A percentile compares a stretch with the other conserved stretches of the same genome.
Conservation (phyloP, 2,113 vertebrate genomes). For the Pantherophis guttatus region DNA sequence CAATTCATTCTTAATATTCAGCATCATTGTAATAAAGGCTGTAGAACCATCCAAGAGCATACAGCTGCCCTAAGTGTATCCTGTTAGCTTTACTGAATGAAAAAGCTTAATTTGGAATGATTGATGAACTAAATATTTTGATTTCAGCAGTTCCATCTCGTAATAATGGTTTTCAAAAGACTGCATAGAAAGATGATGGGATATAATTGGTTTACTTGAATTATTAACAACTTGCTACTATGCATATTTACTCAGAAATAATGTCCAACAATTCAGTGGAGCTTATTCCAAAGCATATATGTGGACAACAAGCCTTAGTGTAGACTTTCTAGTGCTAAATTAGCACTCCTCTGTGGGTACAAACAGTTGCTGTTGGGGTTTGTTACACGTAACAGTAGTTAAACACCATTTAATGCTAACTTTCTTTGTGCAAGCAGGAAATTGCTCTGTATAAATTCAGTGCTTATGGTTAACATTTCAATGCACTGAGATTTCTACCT, state of each 20-base stretch:
- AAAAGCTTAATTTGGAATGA: fast-evolving
- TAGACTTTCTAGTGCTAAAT: not conserved
- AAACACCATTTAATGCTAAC: not conserved
- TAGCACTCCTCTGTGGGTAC: fast-evolving
- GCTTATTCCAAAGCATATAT: not conserved
- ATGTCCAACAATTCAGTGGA: not conserved
- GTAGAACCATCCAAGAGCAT: not conserved
- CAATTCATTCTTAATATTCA: not conserved
- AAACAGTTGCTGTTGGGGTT: fast-evolving
- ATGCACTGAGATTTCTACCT: conserved; percentile 59
- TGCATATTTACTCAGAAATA: conserved; percentile 7
- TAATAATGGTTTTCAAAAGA: not conserved
- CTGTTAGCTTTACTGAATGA: fast-evolving
- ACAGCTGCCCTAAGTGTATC: fast-evolving
- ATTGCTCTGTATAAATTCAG: not conserved
- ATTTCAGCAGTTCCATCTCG: not conserved
- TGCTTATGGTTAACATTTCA: conserved; percentile 20
- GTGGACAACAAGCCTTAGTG: not conserved
- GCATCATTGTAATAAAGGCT: not conserved
- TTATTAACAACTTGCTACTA: not conserved
- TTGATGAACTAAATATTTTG: not conserved
- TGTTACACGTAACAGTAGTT: fast-evolving
- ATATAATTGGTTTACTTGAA: not conserved
- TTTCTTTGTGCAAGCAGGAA: not conserved
- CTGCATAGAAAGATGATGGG: not conserved